Conservation (phyloP, 2,797 vertebrate species). For the Pangasius sanitwongsei region DNA sequence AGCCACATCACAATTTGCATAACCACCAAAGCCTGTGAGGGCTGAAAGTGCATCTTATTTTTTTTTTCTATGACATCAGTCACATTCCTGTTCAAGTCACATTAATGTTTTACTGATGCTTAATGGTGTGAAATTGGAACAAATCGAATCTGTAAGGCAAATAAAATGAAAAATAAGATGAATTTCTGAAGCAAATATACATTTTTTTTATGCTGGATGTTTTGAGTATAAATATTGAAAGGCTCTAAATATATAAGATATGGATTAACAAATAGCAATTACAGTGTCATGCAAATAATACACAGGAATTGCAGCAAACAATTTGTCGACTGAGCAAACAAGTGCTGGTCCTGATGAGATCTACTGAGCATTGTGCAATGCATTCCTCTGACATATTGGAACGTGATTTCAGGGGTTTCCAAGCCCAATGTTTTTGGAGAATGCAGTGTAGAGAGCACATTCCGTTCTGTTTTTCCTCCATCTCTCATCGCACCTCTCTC, state of each 20-base stretch:
- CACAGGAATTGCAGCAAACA: background rate
- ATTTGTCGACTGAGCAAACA: background rate
- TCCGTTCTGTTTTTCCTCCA: background rate
- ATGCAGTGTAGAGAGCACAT: background rate
- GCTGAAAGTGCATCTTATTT: background rate
- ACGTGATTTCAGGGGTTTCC: background rate
- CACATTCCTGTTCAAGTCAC: background rate
- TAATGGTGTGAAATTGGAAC: background rate
- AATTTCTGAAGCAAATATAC: background rate
- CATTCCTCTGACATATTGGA: too few species aligned
- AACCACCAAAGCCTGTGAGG: background rate
- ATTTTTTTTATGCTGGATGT: background rate
- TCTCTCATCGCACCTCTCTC: background rate
- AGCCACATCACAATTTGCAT: background rate
- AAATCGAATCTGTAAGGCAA: background rate
- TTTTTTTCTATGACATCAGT: background rate
- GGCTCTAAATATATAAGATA: background rate
- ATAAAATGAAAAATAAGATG: background rate
- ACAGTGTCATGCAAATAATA: background rate
- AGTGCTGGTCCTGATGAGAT: background rate
- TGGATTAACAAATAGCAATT: background rate
- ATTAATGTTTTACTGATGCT: background rate
- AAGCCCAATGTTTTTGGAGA: background rate
- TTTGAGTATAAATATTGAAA: background rate
- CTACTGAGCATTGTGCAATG: background rate